Evolutionary conservation across 1,140 invertebrate genomes (phyloP).

Genomic region (Cydia fagiglandana): DNA sequence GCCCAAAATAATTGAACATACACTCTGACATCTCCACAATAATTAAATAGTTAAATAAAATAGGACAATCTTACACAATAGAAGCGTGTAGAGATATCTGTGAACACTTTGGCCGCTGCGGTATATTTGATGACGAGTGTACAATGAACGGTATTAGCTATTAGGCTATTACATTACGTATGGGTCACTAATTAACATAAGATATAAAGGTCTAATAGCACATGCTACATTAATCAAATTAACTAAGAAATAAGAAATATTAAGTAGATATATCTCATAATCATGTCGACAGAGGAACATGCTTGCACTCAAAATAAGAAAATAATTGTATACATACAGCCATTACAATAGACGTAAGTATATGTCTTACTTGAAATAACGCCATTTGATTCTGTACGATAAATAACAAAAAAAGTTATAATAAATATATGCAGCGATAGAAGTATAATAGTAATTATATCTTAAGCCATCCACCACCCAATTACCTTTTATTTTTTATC

Average conservation of each 20-base stretch:
- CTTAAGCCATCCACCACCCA: background rate
- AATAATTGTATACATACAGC: constrained; percentile 70
- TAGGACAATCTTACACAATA: no score
- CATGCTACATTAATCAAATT: constrained; percentile 6
- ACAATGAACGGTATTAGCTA: background rate
- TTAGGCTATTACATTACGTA: background rate
- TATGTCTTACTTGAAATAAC: constrained; percentile 71
- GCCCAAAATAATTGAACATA: background rate
- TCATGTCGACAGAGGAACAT: constrained; percentile 37
- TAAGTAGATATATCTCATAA: background rate
- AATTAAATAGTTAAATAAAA: no score
- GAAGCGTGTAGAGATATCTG: no score
- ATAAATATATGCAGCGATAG: constrained; percentile 25
- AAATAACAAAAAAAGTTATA: constrained; percentile 45
- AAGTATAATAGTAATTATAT: constrained; percentile 35
- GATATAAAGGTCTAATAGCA: background rate
- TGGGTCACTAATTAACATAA: background rate
- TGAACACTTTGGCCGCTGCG: no score
- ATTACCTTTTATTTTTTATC: background rate
- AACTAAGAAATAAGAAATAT: background rate
- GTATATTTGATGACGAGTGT: no score
- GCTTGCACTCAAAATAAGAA: constrained; percentile 55
- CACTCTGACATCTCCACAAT: background rate
- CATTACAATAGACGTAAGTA: constrained; percentile 73
- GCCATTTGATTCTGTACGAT: constrained; percentile 72